Evolutionary conservation across 1,140 invertebrate genomes (phyloP).

Genomic region (Eueides isabella): DNA sequence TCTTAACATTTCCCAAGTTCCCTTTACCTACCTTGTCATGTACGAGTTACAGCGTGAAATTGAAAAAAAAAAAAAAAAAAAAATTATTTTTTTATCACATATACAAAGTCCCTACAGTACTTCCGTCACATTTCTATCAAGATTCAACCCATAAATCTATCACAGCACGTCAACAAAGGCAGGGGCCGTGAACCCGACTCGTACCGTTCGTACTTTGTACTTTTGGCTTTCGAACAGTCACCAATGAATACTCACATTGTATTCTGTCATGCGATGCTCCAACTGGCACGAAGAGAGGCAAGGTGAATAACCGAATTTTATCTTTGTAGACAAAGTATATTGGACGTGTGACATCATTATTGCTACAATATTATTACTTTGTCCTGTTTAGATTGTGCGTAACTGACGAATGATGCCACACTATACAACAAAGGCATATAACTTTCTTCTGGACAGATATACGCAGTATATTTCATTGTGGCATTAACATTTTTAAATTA

Average conservation of each 20-base stretch:
- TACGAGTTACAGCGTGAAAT: too few relatives aligned
- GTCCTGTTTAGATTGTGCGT: constrained; percentile 42
- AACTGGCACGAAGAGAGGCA: constrained; percentile 46
- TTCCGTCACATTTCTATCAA: constrained; percentile 37
- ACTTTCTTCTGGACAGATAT: constrained; percentile 3
- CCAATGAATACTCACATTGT: constrained; percentile 55
- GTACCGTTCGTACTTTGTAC: constrained; percentile 55
- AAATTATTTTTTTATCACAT: not conserved
- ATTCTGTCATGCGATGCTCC: constrained; percentile 59
- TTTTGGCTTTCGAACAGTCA: constrained; percentile 63
- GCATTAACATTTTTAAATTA: not conserved
- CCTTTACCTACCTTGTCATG: too few relatives aligned
- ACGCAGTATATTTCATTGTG: not conserved
- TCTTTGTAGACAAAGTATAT: constrained; percentile 59
- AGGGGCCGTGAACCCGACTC: constrained; percentile 52
- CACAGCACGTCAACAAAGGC: constrained; percentile 44
- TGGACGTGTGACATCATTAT: constrained; percentile 69
- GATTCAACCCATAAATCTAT: constrained; percentile 58
- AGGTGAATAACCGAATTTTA: constrained; percentile 66
- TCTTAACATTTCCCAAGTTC: too few relatives aligned
- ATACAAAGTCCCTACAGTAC: not conserved
- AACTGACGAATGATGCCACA: not conserved
- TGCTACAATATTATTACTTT: constrained; percentile 49
- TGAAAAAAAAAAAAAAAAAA: too few relatives aligned
- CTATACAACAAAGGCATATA: not conserved